phyloP scores from a whole-genome alignment of 2,888 invertebrate species.

The Sussaba pulchella region DNA sequence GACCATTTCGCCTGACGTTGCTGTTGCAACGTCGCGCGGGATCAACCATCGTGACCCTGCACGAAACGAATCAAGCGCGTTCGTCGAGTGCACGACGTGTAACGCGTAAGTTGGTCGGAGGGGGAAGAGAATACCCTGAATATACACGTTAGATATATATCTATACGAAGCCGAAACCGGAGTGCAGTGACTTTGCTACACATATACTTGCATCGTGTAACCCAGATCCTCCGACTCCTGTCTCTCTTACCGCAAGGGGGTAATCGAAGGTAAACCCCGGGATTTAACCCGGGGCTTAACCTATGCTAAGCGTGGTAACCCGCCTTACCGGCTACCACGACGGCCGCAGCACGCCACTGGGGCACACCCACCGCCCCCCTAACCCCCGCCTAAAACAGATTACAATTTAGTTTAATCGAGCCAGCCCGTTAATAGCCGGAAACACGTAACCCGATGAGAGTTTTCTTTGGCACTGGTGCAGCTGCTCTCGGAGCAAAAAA shows the following conservation, averaged over 20 bases:
- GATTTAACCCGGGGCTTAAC: conserved; percentile 80
- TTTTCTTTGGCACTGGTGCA: conserved; percentile 14
- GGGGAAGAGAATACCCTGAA: neutral
- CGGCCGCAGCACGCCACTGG: conserved; percentile 64
- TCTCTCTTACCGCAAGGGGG: conserved; percentile 73
- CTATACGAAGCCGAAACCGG: conserved; percentile 16
- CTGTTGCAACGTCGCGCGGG: conserved; percentile 26
- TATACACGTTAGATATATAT: too few species aligned
- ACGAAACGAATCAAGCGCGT: conserved; percentile 29
- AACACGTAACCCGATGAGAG: conserved; percentile 60
- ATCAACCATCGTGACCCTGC: conserved; percentile 15
- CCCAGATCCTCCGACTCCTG: conserved; percentile 60
- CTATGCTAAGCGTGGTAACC: conserved; percentile 81
- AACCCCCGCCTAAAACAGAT: conserved; percentile 72
- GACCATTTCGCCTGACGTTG: conserved; percentile 7
- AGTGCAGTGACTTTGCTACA: conserved; percentile 28
- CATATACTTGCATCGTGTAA: conserved; percentile 35
- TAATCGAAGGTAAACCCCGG: conserved; percentile 81
- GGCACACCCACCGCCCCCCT: conserved; percentile 43
- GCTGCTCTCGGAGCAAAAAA: conserved; percentile 20
- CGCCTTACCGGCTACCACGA: conserved; percentile 74
- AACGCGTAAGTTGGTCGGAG: conserved; percentile 23
- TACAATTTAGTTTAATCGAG: conserved; percentile 82
- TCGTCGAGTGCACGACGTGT: conserved; percentile 25
- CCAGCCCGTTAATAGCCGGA: conserved; percentile 75